Conservation (phyloP, 2,888 invertebrate genomes). For the Agrotis puta region DNA sequence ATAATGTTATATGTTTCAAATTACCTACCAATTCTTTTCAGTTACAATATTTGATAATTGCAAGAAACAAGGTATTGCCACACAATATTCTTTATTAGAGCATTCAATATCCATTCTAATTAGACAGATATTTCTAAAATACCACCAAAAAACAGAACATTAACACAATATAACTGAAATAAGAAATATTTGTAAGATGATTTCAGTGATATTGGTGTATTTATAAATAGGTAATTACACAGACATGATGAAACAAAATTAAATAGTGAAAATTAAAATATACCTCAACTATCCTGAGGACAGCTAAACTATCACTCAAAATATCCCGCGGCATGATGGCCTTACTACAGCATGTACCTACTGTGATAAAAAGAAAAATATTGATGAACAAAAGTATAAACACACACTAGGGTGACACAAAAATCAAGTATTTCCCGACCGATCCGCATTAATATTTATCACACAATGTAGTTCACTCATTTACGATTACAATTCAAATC, state of each 20-base stretch:
- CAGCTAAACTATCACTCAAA: constrained; percentile 92
- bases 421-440: neutral
- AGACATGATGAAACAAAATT: neutral
- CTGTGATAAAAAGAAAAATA: constrained; percentile 57
- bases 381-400: constrained; percentile 30
- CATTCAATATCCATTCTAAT: neutral
- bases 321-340: constrained; percentile 92
- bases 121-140: neutral
- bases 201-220: neutral
- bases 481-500: constrained; percentile 11
- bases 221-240: no score
- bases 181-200: neutral
- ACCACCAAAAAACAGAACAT: neutral
- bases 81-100: neutral
- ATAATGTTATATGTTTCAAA: neutral
- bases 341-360: constrained; percentile 62
- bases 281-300: constrained; percentile 92
- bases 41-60: neutral
- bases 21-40: neutral
- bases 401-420: constrained; percentile 10
- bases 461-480: constrained; percentile 11
- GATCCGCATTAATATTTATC: constrained; percentile 1
- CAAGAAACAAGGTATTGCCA: neutral
- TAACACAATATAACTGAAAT: constrained; percentile 8
- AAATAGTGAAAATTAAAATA: constrained; percentile 22